phyloP scores from a whole-genome alignment of 2,797 vertebrate species.

The Xenops minutus region DNA sequence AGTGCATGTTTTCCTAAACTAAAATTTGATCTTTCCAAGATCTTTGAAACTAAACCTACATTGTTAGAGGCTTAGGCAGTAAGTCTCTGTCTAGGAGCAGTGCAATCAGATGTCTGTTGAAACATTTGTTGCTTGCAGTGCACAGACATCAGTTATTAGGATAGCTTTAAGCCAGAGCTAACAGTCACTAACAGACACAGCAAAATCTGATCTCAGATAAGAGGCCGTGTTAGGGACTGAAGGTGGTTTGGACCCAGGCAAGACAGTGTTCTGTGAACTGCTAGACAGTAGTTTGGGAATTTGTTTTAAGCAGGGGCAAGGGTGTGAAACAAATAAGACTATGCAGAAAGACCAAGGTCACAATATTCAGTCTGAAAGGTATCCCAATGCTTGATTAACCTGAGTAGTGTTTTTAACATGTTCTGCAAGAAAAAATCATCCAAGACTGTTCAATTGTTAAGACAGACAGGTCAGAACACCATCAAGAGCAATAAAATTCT shows the following conservation, averaged over 20 bases:
- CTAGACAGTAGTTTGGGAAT: background rate
- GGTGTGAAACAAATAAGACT: background rate
- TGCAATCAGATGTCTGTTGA: background rate
- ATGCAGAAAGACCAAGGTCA: background rate
- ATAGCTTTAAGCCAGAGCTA: background rate
- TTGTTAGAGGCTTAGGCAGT: background rate
- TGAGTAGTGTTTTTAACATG: background rate
- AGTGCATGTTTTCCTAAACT: background rate
- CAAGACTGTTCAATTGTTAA: background rate
- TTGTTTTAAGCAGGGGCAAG: background rate
- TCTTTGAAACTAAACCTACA: background rate
- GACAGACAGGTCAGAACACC: background rate
- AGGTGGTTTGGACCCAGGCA: background rate
- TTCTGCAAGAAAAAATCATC: background rate
- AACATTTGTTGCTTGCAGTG: background rate
- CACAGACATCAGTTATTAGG: background rate
- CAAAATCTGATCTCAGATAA: constrained; percentile 7
- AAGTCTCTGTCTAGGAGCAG: background rate
- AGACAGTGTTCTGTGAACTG: background rate
- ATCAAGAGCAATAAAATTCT: background rate
- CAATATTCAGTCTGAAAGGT: background rate
- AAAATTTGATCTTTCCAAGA: constrained; percentile 22
- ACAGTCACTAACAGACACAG: background rate
- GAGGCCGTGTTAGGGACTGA: background rate
- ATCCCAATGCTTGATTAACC: background rate